A percentile compares a stretch with the other conserved stretches of the same genome.
These are phyloP conservation scores for Zaprionus ghesquierei DNA, from an alignment of 1,140 invertebrate genomes.

Conservation along the genomic window DNA sequence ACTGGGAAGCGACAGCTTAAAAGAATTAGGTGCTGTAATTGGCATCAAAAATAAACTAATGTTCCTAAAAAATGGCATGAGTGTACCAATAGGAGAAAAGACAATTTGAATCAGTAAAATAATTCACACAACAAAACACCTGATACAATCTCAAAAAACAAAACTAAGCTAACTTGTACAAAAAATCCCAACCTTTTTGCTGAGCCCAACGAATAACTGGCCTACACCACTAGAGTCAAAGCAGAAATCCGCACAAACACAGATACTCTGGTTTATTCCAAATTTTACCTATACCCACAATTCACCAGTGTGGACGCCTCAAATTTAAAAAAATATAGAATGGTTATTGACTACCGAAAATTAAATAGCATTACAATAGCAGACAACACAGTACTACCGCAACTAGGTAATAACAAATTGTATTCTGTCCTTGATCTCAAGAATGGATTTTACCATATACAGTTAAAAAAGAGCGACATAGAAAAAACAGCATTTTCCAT, in stretches of 20 bases:
- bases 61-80: not conserved
- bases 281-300: not conserved
- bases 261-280: not conserved
- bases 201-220: not conserved
- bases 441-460: too few species aligned
- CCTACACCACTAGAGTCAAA: not conserved
- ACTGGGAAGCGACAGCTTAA: too few species aligned
- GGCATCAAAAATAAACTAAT: not conserved
- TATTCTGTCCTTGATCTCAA: not conserved
- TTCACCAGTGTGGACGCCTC: not conserved
- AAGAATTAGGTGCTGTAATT: constrained; percentile 7
- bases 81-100: not conserved
- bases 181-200: not conserved
- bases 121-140: not conserved
- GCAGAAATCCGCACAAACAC: not conserved
- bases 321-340: not conserved
- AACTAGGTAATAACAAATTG: not conserved
- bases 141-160: not conserved
- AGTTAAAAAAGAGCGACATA: too few species aligned
- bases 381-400: not conserved
- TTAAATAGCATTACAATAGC: not conserved
- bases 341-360: not conserved
- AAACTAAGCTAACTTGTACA: not conserved
- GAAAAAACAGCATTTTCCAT: too few species aligned
- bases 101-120: not conserved